Base-by-base conservation (phyloP, 2,888 invertebrate species). In the Chloroclystis v-ata region DNA sequence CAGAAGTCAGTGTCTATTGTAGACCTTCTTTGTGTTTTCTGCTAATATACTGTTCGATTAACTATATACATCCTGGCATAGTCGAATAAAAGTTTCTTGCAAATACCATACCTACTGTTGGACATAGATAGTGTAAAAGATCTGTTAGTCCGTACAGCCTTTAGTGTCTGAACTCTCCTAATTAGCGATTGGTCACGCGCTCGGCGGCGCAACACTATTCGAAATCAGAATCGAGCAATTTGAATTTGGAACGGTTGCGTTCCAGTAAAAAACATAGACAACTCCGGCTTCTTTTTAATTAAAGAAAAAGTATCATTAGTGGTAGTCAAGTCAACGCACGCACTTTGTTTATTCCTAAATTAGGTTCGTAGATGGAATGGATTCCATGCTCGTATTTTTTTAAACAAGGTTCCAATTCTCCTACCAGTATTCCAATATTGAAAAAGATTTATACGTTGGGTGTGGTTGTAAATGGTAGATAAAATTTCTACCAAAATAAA, bases 181-280 rank as follows among this genome's bases (percentile, higher is more conserved):
- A 86, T 87, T 87, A 86, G 81, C 84, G 82, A 87, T 87, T 87
- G 83, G 86, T 78, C 83, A 84, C 85, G 83, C 85, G 80, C 77
- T 72, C 76, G 76, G 72, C 69, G 75, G 76, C 72, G 68, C 66
- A 63, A 64, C 63, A 65, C 62, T 72, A 72, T 77, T 78, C 75
- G 68, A 70, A 77, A 79, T 78, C 75, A 68, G 77, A 79, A 78
- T 78, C 78, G 73, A 72, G 74, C 76, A 77, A 82, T 85, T 85
- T 81, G 82, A 80, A 84, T 85, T 86, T 69, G 78, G 78, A 81
- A 84, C 82, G 84, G 76, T 75, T 72, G 68, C 71, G 67, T 66
- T 68, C 67, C 66, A 65, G 59, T 57, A 57, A 60, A 65, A 62
- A 62, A 59, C 59, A 61, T 67, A 65, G 67, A 69, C 69, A 67